Conservation (phyloP, 2,888 invertebrate species). For the Agrochola macilenta region DNA sequence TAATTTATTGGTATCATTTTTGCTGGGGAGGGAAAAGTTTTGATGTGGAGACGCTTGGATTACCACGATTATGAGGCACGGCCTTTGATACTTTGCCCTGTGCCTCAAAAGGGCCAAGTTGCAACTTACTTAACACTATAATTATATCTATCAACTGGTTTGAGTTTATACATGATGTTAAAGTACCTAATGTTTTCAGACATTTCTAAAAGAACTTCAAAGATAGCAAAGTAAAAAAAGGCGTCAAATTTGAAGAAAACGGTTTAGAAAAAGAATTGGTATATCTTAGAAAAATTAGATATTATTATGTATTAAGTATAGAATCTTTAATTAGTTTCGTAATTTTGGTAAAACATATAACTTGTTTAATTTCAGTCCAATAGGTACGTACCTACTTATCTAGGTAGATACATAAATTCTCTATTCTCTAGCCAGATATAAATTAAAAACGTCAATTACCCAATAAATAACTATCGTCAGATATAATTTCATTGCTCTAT, state of each 20-base stretch:
- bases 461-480: conserved; percentile 17
- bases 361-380: background rate
- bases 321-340: background rate
- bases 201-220: background rate
- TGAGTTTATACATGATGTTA: background rate
- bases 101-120: conserved; percentile 11
- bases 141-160: background rate
- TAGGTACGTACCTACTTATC: background rate
- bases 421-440: background rate
- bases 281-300: background rate
- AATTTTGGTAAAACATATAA: background rate
- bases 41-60: conserved; percentile 22
- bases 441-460: conserved; percentile 2
- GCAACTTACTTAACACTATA: background rate
- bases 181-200: no score
- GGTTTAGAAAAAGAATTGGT: background rate
- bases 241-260: background rate
- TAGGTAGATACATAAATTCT: background rate
- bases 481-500: conserved; percentile 23
- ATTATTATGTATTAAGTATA: background rate
- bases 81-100: conserved; percentile 6
- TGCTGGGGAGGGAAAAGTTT: conserved; percentile 30
- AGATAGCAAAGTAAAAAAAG: background rate
- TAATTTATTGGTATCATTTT: conserved; percentile 62
- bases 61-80: conserved; percentile 8